These are phyloP conservation scores for Metallyticus violacea DNA, from an alignment of 2,888 invertebrate genomes.

Conservation along the genomic window DNA sequence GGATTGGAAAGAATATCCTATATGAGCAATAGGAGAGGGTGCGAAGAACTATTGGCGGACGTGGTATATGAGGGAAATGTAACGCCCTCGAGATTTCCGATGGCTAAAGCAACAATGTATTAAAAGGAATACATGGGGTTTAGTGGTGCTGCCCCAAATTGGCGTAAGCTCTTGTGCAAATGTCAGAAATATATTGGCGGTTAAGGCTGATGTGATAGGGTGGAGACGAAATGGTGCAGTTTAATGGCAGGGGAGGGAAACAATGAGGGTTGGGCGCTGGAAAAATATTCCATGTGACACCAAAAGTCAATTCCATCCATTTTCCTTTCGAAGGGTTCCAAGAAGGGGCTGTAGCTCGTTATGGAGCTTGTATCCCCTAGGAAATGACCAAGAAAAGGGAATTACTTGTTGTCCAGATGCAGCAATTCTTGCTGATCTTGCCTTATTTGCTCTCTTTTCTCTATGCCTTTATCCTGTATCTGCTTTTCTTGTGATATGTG, in stretches of 20 bases:
- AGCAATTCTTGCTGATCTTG: neutral
- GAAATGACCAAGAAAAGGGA: neutral
- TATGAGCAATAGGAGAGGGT: neutral
- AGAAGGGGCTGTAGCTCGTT: neutral
- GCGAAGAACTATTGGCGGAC: neutral
- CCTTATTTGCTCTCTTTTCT: too few relatives aligned
- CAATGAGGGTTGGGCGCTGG: too few relatives aligned
- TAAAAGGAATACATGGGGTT: neutral
- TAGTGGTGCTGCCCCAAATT: slow-evolving; percentile 3
- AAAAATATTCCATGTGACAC: slow-evolving; percentile 1
- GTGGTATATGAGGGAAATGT: neutral
- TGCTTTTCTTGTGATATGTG: too few relatives aligned
- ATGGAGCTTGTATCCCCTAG: neutral
- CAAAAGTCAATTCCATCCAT: slow-evolving; percentile 24
- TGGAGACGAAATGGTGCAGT: too few relatives aligned
- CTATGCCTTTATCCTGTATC: too few relatives aligned
- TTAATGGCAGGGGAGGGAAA: too few relatives aligned
- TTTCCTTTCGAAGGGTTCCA: neutral
- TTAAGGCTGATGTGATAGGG: slow-evolving; percentile 23
- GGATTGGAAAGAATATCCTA: neutral
- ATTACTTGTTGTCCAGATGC: neutral
- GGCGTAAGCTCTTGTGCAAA: slow-evolving; percentile 26
- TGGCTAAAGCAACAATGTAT: slow-evolving; percentile 25
- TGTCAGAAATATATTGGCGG: slow-evolving; percentile 30
- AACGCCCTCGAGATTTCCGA: slow-evolving; percentile 26